Evolutionary conservation across 2,113 vertebrate species (phyloP).

Genomic region (Chaetodon auriga): DNA sequence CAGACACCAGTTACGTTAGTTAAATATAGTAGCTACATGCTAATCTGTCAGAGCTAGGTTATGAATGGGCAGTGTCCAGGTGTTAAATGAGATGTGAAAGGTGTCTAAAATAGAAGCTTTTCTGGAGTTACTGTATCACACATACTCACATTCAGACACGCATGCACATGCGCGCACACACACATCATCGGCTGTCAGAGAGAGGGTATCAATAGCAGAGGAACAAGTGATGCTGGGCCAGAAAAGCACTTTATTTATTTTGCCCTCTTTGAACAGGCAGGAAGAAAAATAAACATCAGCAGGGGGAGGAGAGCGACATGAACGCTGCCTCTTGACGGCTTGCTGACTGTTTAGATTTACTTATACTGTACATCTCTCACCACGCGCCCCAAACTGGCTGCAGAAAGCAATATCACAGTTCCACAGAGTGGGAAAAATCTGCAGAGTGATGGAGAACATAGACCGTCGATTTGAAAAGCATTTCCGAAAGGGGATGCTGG

Average conservation of each 20-base stretch:
- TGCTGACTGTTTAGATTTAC: conserved; percentile 43
- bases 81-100: conserved; percentile 51
- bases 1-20: conserved; percentile 30
- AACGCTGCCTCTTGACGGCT: conserved; percentile 25
- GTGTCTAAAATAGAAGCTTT: conserved; percentile 60
- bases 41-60: conserved; percentile 57
- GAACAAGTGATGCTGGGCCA: conserved; percentile 51
- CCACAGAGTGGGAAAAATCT: neutral
- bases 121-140: conserved; percentile 32
- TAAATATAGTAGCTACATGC: conserved; percentile 62
- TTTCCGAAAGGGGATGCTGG: neutral
- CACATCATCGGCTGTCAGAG: conserved; percentile 20
- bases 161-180: conserved; percentile 36
- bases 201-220: conserved; percentile 46
- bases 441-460: neutral
- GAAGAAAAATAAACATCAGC: conserved; percentile 65
- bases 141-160: conserved; percentile 19
- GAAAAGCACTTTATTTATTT: conserved; percentile 69
- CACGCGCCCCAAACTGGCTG: conserved; percentile 15
- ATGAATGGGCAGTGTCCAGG: conserved; percentile 50
- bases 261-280: conserved; percentile 58
- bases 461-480: neutral
- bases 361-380: conserved; percentile 34
- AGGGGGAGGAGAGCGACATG: conserved; percentile 26
- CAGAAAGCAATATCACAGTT: conserved; percentile 9